These are phyloP conservation scores for Charaxes varanes DNA, from an alignment of 1,140 invertebrate species.

Conservation along the genomic window DNA sequence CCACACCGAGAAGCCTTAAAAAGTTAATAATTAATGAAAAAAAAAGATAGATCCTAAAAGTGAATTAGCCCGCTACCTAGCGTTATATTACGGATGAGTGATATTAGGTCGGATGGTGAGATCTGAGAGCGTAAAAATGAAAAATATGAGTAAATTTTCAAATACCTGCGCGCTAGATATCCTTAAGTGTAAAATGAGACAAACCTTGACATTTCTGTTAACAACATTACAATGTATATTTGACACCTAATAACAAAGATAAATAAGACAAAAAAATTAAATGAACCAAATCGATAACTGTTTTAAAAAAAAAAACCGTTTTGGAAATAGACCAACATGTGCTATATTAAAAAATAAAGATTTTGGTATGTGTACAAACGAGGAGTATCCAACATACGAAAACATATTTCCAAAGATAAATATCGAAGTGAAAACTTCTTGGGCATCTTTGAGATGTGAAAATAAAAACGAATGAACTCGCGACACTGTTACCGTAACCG, in stretches of 20 bases:
- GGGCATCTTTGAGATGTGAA: too few species aligned
- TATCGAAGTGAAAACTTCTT: too few species aligned
- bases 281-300: too few species aligned
- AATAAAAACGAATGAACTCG: too few species aligned
- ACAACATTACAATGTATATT: not conserved
- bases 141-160: not conserved
- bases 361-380: too few species aligned
- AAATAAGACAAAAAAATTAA: not conserved
- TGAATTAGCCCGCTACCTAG: constrained; percentile 2
- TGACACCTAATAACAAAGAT: not conserved
- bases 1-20: constrained; percentile 1
- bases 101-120: not conserved
- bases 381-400: too few species aligned
- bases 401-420: too few species aligned
- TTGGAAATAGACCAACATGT: too few species aligned
- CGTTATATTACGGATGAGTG: not conserved
- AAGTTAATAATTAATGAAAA: not conserved
- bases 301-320: too few species aligned
- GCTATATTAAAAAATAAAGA: too few species aligned
- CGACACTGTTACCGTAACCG: too few species aligned
- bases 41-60: not conserved
- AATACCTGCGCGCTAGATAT: not conserved
- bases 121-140: not conserved
- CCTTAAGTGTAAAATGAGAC: constrained; percentile 1
- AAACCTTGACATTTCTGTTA: not conserved